A percentile compares a stretch with the other conserved stretches of the same genome.
Evolutionary conservation across 2,888 invertebrate genomes (phyloP).

Genomic region (Trachelus iudaicus): DNA sequence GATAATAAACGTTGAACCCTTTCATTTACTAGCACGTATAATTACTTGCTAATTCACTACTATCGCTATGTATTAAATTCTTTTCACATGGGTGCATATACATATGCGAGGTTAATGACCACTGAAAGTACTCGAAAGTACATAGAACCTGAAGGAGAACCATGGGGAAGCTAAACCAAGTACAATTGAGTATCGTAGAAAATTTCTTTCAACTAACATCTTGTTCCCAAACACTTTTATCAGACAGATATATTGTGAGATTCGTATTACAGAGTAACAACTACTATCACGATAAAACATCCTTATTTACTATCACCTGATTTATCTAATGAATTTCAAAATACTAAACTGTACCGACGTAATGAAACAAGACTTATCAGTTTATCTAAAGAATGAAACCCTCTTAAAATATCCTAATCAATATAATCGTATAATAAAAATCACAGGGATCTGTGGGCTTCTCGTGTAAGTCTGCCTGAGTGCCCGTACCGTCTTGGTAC

Average conservation of each 20-base stretch:
- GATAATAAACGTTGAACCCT: background rate
- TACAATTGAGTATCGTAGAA: background rate
- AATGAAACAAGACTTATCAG: background rate
- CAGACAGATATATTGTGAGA: background rate
- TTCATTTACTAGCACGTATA: background rate
- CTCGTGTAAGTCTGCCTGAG: background rate
- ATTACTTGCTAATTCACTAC: background rate
- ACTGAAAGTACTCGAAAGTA: background rate
- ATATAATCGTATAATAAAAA: background rate
- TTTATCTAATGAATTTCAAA: background rate
- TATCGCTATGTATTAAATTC: background rate
- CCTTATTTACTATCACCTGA: background rate
- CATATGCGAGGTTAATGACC: background rate
- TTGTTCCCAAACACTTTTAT: background rate
- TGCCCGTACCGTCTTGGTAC: conserved; percentile 63
- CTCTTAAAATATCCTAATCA: background rate
- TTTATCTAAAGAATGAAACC: background rate
- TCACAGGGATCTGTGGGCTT: background rate
- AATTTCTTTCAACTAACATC: background rate
- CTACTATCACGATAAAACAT: background rate
- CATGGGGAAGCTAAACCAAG: background rate
- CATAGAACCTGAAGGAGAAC: background rate
- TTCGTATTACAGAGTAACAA: background rate
- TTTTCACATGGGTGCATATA: background rate
- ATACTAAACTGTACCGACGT: background rate